Evolutionary conservation across 1,140 invertebrate genomes (phyloP).

Genomic region (Pogonus chalceus): DNA sequence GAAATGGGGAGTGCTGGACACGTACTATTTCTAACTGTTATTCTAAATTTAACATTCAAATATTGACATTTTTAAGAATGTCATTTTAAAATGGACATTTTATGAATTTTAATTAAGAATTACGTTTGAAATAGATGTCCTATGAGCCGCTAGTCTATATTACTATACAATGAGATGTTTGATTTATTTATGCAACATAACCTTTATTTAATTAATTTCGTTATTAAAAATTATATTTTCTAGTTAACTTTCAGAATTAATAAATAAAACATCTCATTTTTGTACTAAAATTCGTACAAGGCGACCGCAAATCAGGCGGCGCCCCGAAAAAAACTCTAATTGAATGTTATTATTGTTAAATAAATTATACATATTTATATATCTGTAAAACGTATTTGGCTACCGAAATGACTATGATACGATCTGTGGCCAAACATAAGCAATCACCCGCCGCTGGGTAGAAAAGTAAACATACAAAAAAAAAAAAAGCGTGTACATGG

Average conservation of each 20-base stretch:
- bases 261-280: too few relatives aligned
- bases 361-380: conserved; percentile 32
- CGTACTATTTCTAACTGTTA: not conserved
- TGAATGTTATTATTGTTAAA: conserved; percentile 35
- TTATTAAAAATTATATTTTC: too few relatives aligned
- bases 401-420: conserved; percentile 14
- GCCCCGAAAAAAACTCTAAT: conserved; percentile 23
- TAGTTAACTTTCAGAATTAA: too few relatives aligned
- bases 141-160: conserved; percentile 27
- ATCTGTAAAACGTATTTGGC: conserved; percentile 18
- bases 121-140: too few relatives aligned
- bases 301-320: not conserved
- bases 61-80: too few relatives aligned
- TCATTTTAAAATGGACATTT: too few relatives aligned
- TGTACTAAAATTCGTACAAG: not conserved
- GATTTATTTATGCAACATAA: too few relatives aligned
- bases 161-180: too few relatives aligned
- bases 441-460: conserved; percentile 6
- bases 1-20: not conserved
- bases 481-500: conserved; percentile 8
- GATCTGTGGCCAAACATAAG: conserved; percentile 19
- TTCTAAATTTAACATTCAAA: too few relatives aligned
- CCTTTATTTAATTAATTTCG: too few relatives aligned
- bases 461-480: not conserved
- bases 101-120: too few relatives aligned